Conservation (phyloP, 2,888 invertebrate species). For the Macaria notata region DNA sequence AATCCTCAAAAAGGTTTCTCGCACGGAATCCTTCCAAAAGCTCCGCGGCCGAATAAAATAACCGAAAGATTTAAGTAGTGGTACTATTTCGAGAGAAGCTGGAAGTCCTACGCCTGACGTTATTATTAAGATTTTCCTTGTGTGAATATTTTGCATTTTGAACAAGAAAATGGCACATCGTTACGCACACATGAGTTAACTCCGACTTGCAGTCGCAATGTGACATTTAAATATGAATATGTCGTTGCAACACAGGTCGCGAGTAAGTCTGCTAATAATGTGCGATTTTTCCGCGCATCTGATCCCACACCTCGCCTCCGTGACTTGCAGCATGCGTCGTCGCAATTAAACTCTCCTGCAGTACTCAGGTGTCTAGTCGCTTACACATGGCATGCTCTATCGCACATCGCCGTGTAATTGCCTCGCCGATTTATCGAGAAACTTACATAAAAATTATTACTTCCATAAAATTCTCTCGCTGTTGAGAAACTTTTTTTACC, state of each 20-base stretch:
- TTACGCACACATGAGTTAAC: conserved; percentile 57
- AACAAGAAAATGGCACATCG: conserved; percentile 33
- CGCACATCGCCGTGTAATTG: conserved; percentile 14
- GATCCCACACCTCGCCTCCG: conserved; percentile 31
- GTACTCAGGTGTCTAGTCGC: conserved; percentile 30
- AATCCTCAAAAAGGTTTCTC: conserved; percentile 49
- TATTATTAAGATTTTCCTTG: conserved; percentile 12
- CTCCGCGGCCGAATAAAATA: conserved; percentile 18
- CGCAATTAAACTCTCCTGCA: conserved; percentile 43
- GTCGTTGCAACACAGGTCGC: conserved; percentile 55
- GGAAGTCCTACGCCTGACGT: conserved; percentile 3
- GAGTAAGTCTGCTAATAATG: conserved; percentile 66
- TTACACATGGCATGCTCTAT: conserved; percentile 28
- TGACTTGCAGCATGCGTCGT: conserved; percentile 14
- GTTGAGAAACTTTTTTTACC: conserved; percentile 42
- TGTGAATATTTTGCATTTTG: conserved; percentile 12
- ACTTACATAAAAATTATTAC: conserved; percentile 35
- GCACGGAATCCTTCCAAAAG: conserved; percentile 38
- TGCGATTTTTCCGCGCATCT: conserved; percentile 76
- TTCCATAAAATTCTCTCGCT: conserved; percentile 30
- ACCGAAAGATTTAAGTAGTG: conserved; percentile 14
- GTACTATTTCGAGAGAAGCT: conserved; percentile 8
- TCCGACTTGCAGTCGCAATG: conserved; percentile 52
- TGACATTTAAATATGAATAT: conserved; percentile 79
- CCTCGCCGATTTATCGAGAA: conserved; percentile 13